A percentile compares a stretch with the other conserved stretches of the same genome.
Conservation (phyloP, 2,797 vertebrate species). For the Ptychobarbus kaznakovi region DNA sequence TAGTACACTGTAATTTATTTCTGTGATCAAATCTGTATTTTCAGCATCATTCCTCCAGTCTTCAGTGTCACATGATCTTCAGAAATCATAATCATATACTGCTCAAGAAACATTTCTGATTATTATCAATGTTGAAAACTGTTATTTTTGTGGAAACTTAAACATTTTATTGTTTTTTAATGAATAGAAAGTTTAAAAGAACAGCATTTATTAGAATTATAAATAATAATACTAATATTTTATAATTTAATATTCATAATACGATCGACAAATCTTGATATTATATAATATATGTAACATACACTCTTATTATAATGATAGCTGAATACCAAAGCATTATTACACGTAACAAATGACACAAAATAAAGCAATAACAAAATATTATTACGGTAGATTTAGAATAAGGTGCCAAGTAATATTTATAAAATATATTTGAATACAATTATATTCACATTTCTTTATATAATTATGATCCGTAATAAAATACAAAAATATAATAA, state of each 20-base stretch:
- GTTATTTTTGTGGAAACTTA: neutral
- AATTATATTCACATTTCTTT: neutral
- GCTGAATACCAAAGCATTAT: neutral
- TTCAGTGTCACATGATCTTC: neutral
- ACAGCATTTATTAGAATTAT: neutral
- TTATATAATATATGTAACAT: neutral
- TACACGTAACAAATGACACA: neutral
- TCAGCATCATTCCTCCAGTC: neutral
- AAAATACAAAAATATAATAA: neutral
- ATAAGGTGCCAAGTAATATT: neutral
- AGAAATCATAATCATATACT: neutral
- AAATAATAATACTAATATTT: neutral
- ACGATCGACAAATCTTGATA: neutral
- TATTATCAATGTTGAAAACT: neutral
- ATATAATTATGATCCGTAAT: neutral
- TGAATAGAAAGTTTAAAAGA: neutral
- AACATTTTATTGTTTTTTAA: neutral
- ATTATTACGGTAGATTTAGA: neutral
- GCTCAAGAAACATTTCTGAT: neutral
- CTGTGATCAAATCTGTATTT: neutral
- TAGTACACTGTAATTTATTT: rapidly evolving
- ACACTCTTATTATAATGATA: neutral
- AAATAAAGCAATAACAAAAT: neutral
- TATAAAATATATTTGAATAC: neutral
- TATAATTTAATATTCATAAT: neutral